A percentile compares a stretch with the other conserved stretches of the same genome.
Evolutionary conservation across 35 echinoderm and acorn worm species (phyloP).

Genomic region (Diadema setosum): DNA sequence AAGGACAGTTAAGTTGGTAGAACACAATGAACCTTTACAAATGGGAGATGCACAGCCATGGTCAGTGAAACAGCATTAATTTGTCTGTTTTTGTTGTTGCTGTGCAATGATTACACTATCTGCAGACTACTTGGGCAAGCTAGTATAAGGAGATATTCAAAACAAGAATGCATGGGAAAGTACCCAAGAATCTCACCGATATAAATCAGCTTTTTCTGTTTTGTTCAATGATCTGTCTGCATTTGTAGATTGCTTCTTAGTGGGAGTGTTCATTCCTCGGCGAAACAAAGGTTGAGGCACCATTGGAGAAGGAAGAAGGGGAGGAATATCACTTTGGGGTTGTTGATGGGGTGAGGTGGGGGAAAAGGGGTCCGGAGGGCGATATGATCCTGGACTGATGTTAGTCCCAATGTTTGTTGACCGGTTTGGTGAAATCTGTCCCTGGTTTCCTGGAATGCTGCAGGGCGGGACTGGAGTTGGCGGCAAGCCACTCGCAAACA

Average conservation of each 20-base stretch:
- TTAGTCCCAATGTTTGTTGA: too few species aligned
- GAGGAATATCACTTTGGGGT: background rate
- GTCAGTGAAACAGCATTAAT: too few species aligned
- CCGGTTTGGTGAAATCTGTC: background rate
- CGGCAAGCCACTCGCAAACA: too few species aligned
- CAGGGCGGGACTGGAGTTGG: background rate
- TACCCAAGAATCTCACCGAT: background rate
- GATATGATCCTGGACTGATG: background rate
- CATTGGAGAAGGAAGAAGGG: background rate
- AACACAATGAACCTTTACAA: too few species aligned
- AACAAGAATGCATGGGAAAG: background rate
- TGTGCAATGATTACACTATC: too few species aligned
- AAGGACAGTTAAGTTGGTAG: too few species aligned
- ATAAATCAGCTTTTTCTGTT: background rate
- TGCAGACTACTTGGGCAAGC: too few species aligned
- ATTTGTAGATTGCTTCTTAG: background rate
- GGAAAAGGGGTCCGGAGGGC: background rate
- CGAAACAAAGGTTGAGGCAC: background rate
- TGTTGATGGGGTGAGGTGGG: background rate
- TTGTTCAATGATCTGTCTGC: background rate
- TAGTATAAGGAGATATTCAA: background rate
- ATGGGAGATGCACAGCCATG: too few species aligned
- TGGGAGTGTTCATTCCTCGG: background rate
- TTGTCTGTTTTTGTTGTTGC: too few species aligned
- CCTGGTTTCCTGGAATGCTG: background rate